Evolutionary conservation across 2,797 vertebrate genomes (phyloP), one percentile per base, ranked within the genome.

Genomic region (Amniataba percoides): DNA sequence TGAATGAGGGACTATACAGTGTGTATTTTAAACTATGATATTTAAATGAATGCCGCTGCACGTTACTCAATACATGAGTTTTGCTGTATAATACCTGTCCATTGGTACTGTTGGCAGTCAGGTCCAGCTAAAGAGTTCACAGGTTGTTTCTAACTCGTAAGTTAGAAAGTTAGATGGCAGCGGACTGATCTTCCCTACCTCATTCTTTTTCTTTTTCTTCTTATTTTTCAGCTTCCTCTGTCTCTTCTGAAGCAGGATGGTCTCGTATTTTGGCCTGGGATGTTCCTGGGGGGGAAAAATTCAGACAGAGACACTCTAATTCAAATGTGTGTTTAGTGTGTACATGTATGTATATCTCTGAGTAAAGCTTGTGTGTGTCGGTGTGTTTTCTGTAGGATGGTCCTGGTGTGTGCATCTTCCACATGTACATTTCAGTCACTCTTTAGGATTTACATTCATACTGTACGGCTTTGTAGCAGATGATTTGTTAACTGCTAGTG

Each of bases 231-330:
- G 94, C 81, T 90, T 96, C 94, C 90, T 96, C 91, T 96, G 92
- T 78, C 93, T 95, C 88, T 99, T 99, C 92, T 98, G 95, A 9
- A 97, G 94, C 7, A 99, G 93, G 87, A 95, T 95, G 31, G 94
- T 97, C 93, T 99, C 98, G 18, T 99, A 99, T 84, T 96, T 97
- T 42, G 98, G 97, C 79, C 98, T 94, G 27, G 97, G 96, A 74
- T 97, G 97, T 80, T 98, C 97, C 98, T 97, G 78, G 76, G n/a
- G n/a, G 36, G 2, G 46, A 73, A 85, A 57, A 71, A 31, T 31
- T 31, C 5, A 72, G 43, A 27, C n/a, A 45, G 3, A 11, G 14
- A 23, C 31, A 25, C 8, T 36, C 59, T 7, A 13, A 13, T 40
- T 15, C 59, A 8, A 13, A 13, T 40, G 13, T 4, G 2, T 31